These are phyloP conservation scores for Peromyscus aztecus DNA, from an alignment of 2,797 vertebrate genomes.

Conservation along the genomic window DNA sequence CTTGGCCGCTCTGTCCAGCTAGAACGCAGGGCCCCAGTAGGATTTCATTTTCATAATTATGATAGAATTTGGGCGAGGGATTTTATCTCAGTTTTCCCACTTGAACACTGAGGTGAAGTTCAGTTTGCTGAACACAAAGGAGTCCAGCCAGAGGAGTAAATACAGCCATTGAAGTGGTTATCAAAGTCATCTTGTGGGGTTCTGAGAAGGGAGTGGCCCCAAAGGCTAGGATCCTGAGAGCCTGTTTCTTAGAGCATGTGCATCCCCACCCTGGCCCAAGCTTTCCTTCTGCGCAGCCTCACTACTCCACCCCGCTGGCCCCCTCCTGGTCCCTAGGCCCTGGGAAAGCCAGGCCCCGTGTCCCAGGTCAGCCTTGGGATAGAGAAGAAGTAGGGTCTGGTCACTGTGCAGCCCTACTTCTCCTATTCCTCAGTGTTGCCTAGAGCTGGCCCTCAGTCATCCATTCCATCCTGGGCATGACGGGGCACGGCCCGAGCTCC, in stretches of 20 bases:
- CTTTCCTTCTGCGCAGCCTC: background rate
- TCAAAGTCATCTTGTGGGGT: background rate
- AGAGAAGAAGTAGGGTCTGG: background rate
- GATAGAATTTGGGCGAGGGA: slow-evolving; percentile 38
- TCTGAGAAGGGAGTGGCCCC: slow-evolving; percentile 47
- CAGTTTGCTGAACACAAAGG: background rate
- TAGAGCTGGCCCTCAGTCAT: background rate
- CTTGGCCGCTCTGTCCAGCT: slow-evolving; percentile 15
- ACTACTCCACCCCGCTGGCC: slow-evolving; percentile 38
- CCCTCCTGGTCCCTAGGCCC: background rate
- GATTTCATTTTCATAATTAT: slow-evolving; percentile 61
- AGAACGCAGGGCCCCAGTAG: background rate
- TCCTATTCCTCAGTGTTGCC: background rate
- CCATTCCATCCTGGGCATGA: background rate
- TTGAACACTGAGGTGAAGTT: slow-evolving; percentile 46
- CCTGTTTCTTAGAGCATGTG: slow-evolving; percentile 58
- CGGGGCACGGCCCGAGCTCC: fast-evolving
- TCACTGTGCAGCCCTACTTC: background rate
- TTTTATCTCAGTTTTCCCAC: slow-evolving; percentile 54
- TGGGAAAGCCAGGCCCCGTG: background rate
- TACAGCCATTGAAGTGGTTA: background rate
- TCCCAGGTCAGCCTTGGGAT: background rate
- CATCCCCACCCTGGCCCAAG: slow-evolving; percentile 23
- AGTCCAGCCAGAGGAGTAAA: slow-evolving; percentile 13
- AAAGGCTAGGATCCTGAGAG: slow-evolving; percentile 28